These are phyloP conservation scores for Orius insidiosus DNA, from an alignment of 1,140 invertebrate species.

Conservation along the genomic window DNA sequence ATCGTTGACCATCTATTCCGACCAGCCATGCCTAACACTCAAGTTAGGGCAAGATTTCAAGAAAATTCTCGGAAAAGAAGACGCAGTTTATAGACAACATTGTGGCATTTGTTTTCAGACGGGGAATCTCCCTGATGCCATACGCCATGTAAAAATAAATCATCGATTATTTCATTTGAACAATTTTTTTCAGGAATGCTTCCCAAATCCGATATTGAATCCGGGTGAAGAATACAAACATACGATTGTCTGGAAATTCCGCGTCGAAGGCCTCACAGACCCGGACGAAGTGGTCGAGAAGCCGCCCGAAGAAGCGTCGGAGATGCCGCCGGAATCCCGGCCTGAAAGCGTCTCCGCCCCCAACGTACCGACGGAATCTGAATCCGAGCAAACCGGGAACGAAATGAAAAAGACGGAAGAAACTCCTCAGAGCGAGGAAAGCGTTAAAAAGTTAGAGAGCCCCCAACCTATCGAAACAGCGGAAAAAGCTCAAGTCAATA, in stretches of 20 bases:
- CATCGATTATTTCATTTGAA: background rate
- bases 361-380: too few relatives aligned
- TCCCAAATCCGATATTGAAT: background rate
- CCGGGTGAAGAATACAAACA: background rate
- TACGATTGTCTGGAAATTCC: conserved; percentile 1
- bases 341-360: too few relatives aligned
- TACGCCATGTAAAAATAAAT: background rate
- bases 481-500: too few relatives aligned
- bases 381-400: too few relatives aligned
- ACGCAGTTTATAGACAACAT: too few relatives aligned
- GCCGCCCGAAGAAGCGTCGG: background rate
- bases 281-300: too few relatives aligned
- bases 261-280: background rate
- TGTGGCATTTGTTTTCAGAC: background rate
- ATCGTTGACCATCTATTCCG: background rate
- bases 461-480: too few relatives aligned
- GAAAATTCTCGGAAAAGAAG: background rate
- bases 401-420: too few relatives aligned
- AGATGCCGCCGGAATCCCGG: background rate
- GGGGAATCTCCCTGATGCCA: background rate
- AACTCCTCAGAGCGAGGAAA: too few relatives aligned
- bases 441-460: too few relatives aligned
- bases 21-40: background rate
- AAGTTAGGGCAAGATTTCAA: background rate
- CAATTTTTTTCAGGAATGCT: background rate